A percentile compares a stretch with the other conserved stretches of the same genome.
These are phyloP conservation scores for Sebastes hubbsi DNA, from an alignment of 2,797 vertebrate species.

Conservation along the genomic window DNA sequence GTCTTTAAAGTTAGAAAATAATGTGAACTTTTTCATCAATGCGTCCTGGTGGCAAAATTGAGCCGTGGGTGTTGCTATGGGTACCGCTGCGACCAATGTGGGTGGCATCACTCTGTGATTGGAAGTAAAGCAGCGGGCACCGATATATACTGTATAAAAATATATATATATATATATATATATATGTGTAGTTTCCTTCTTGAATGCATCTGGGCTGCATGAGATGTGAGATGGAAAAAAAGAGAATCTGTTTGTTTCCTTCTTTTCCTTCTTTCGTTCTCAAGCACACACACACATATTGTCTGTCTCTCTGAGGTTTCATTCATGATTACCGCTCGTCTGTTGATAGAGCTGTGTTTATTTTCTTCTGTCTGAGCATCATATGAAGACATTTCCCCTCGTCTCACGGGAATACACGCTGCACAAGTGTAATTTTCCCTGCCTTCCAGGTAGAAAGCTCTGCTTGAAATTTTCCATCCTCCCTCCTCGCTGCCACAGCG, in stretches of 20 bases:
- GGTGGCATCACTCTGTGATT: background rate
- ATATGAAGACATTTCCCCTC: constrained; percentile 19
- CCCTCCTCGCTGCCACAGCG: background rate
- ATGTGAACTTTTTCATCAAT: background rate
- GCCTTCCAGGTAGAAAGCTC: constrained; percentile 28
- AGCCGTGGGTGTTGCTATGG: background rate
- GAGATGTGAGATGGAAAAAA: background rate
- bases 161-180: too few species aligned
- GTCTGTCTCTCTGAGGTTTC: constrained; percentile 39
- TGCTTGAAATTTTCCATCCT: constrained; percentile 1
- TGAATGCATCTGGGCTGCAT: background rate
- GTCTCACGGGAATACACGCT: constrained; percentile 7
- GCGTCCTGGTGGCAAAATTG: background rate
- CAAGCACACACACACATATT: background rate
- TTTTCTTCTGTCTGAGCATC: constrained; percentile 48
- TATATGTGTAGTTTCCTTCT: background rate
- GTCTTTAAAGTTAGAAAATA: background rate
- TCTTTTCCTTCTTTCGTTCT: background rate
- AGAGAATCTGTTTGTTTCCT: background rate
- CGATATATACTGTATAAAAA: too few species aligned
- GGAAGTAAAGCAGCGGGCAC: background rate
- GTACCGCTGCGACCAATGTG: background rate
- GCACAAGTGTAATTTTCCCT: constrained; percentile 23
- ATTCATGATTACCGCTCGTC: constrained; percentile 43
- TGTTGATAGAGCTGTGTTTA: constrained; percentile 49